Conservation (phyloP, 2,113 vertebrate genomes). For the Mirza zaza region DNA sequence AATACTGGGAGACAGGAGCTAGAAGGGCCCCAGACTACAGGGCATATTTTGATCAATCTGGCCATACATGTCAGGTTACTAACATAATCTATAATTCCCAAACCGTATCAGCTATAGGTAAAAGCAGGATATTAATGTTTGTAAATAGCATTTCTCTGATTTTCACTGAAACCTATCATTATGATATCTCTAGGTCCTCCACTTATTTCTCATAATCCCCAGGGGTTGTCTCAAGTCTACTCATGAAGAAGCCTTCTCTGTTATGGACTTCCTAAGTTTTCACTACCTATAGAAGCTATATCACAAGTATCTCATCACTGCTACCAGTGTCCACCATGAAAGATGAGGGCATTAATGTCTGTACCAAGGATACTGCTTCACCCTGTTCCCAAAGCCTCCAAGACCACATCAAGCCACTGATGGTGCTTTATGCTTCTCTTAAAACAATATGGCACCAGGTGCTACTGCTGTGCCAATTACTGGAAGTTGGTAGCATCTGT, state of each 20-base stretch:
- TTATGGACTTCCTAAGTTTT: background rate
- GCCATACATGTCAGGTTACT: background rate
- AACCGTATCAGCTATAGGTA: background rate
- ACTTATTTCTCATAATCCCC: background rate
- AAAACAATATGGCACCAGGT: constrained; percentile 30
- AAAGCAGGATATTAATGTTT: background rate
- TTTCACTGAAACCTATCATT: background rate
- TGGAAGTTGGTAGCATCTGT: background rate
- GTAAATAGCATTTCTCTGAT: constrained; percentile 9
- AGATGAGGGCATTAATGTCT: background rate
- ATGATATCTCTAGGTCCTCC: background rate
- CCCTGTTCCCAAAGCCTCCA: constrained; percentile 2
- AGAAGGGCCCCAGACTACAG: background rate
- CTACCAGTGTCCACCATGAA: background rate
- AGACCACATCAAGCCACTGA: background rate
- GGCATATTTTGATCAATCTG: background rate
- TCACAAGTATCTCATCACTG: background rate
- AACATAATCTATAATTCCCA: background rate
- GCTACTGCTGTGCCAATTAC: background rate
- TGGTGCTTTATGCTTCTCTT: background rate
- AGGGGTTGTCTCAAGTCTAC: background rate
- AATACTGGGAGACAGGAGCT: background rate
- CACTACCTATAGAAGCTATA: background rate
- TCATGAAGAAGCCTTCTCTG: constrained; percentile 4
- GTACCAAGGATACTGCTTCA: background rate